A percentile compares a stretch with the other conserved stretches of the same genome.
Evolutionary conservation across 2,113 vertebrate genomes (phyloP).

Genomic region (Protobothrops flavoviridis): DNA sequence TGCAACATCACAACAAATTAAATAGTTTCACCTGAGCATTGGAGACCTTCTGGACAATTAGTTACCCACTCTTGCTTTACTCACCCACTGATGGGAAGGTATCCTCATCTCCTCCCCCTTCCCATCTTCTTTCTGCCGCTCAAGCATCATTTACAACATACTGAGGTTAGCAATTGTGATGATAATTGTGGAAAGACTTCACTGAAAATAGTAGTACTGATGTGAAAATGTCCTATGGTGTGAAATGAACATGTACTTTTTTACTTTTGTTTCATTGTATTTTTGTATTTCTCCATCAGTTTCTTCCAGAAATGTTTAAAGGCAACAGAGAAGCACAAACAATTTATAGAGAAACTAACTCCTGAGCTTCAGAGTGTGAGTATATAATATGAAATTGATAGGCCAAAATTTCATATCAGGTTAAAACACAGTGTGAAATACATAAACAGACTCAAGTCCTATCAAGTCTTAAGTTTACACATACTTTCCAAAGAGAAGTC

Average conservation of each 20-base stretch:
- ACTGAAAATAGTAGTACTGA: background rate
- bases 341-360: constrained; percentile 65
- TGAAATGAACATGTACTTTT: background rate
- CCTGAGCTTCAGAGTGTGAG: constrained; percentile 67
- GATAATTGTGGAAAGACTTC: background rate
- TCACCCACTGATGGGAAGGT: background rate
- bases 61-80: background rate
- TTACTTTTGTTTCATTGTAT: background rate
- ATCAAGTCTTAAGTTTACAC: background rate
- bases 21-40: background rate
- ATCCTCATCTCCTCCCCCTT: background rate
- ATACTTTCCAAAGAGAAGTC: background rate
- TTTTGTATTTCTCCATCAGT: constrained; percentile 43
- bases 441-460: background rate
- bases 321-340: constrained; percentile 65
- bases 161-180: background rate
- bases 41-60: background rate
- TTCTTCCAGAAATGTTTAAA: constrained; percentile 75
- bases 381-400: constrained; percentile 5
- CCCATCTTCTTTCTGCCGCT: background rate
- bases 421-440: background rate
- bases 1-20: background rate
- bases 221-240: background rate
- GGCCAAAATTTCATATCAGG: background rate
- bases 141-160: background rate